A percentile compares a stretch with the other conserved stretches of the same genome.
Conservation (phyloP, 2,888 invertebrate genomes). For the Tenthredo distinguenda region DNA sequence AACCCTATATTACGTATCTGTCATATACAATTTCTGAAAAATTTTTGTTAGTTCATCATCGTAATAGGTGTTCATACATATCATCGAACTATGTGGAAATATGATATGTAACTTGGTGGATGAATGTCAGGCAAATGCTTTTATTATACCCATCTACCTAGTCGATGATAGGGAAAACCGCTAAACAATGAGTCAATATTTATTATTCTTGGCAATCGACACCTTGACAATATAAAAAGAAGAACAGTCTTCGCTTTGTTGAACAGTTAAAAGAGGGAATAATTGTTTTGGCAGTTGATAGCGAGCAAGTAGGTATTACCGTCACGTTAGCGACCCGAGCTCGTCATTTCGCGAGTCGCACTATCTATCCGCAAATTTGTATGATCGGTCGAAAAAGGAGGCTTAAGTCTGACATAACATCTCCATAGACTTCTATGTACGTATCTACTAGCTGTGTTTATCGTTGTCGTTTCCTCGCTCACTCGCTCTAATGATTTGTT, state of each 20-base stretch:
- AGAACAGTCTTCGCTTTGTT: background rate
- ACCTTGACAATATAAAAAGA: background rate
- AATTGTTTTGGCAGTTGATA: conserved; percentile 1
- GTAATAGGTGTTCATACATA: background rate
- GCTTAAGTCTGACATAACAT: conserved; percentile 41
- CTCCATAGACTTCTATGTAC: background rate
- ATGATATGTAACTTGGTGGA: no score
- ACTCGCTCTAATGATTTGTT: conserved; percentile 44
- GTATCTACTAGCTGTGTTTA: background rate
- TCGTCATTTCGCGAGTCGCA: background rate
- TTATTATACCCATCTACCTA: background rate
- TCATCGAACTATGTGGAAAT: background rate
- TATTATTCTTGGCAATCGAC: background rate
- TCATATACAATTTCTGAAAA: no score
- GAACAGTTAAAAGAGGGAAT: background rate
- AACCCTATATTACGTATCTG: no score
- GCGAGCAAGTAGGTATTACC: background rate
- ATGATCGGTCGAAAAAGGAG: background rate
- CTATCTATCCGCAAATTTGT: background rate
- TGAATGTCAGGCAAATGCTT: background rate
- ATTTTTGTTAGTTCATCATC: no score
- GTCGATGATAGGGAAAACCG: background rate
- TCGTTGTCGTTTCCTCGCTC: background rate
- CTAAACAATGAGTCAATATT: background rate
- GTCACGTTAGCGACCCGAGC: background rate